phyloP scores from a whole-genome alignment of 2,888 invertebrate species.

The Drosophila macrothrix region DNA sequence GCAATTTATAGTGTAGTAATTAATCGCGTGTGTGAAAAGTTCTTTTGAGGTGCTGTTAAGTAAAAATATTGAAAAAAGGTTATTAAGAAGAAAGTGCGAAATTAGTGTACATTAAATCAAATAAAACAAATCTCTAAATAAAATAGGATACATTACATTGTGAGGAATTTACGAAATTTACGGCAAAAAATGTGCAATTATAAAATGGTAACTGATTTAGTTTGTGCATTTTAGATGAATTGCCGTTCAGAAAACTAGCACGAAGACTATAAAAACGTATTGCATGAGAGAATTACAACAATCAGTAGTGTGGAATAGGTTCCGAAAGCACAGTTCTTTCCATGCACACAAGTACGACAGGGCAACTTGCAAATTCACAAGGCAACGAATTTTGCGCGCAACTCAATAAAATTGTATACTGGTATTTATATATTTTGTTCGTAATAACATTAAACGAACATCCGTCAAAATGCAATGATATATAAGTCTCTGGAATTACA shows the following conservation, averaged over 20 bases:
- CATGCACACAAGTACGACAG: not conserved
- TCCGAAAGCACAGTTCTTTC: not conserved
- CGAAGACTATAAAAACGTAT: not conserved
- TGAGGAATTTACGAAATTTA: not conserved
- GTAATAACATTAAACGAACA: conserved; percentile 25
- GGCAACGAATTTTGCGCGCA: conserved; percentile 50
- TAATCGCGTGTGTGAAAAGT: not conserved
- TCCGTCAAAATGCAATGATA: conserved; percentile 25
- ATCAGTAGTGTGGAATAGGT: not conserved
- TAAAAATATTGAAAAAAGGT: not conserved
- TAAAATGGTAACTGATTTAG: not conserved
- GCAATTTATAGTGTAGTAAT: not conserved
- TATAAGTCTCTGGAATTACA: conserved; percentile 36
- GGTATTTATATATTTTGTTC: conserved; percentile 47
- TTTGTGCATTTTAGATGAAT: not conserved
- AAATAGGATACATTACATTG: not conserved
- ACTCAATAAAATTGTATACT: conserved; percentile 40
- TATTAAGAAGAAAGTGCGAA: not conserved
- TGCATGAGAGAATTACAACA: not conserved
- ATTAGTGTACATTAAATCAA: not conserved
- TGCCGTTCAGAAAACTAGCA: not conserved
- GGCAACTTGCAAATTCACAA: conserved; percentile 36
- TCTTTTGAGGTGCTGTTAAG: too few species aligned
- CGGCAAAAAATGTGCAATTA: not conserved
- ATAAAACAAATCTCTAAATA: not conserved